Evolutionary conservation across 1,140 invertebrate species (phyloP), one percentile per base, ranked within the genome.

Genomic region (Charaxes varanes): DNA sequence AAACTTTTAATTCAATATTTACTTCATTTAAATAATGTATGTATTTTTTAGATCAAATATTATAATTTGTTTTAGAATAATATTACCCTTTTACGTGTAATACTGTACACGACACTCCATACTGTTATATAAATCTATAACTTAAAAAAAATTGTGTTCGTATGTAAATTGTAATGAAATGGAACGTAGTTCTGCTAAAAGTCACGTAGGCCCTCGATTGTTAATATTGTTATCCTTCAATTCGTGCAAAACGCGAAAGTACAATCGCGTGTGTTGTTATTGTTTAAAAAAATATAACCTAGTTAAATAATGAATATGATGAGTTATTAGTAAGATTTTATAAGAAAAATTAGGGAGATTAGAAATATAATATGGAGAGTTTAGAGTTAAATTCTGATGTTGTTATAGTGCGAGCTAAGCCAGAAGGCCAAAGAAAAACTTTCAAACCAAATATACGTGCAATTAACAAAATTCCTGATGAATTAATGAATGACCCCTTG

Each of bases 381-480:
- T 54, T 74, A 26, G 41, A 40, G 22, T 24, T 45, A 26, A 70
- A 64, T 45, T 59, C 71, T 0, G 66, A 68, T 24, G 77, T 87
- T 8, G 86, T 93, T 3, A 88, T 94, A 10, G 87, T 93, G 2
- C 89, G 89, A 49, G 92, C 93, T 7, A 93, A 93, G 63, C 89
- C 91, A 8, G 86, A 88, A 61, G 86, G 92, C 24, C 93, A 93
- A 80, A 86, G 92, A 40, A 93, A 93, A 84, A 87, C 93, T 23
- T 93, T 93, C 47, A 92, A 92, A 74, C 89, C 91, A 0, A 87
- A 88, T 14, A 77, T 89, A 6, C 89, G 87, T 57, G 85, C 86
- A 35, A 71, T 92, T n/a, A 94, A 89, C 61, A 93, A 91, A 85
- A 93, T 97, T 53, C 95, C 95, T 1, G 90, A 92, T 53, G 91